Conservation (phyloP, 2,113 vertebrate species). For the Petaurus breviceps region DNA sequence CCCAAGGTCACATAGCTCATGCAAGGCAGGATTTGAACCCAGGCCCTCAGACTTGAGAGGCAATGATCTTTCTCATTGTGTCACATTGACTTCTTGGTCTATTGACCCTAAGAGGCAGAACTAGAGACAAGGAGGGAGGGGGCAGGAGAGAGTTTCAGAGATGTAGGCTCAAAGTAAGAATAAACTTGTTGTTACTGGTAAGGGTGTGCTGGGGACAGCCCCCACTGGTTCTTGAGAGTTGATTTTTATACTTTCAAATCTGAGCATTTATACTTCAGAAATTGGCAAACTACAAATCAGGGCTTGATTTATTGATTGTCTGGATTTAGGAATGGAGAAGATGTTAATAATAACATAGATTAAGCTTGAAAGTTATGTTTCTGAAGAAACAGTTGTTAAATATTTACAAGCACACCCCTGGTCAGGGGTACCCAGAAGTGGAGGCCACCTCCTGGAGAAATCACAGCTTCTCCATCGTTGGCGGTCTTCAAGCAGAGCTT, state of each 20-base stretch:
- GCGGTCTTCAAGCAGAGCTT: neutral
- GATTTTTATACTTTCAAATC: neutral
- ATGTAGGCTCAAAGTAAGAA: neutral
- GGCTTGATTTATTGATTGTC: neutral
- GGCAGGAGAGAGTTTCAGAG: neutral
- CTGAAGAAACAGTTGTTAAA: neutral
- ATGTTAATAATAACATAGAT: neutral
- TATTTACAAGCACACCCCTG: neutral
- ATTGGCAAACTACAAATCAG: neutral
- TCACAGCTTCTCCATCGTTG: neutral
- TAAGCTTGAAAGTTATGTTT: neutral
- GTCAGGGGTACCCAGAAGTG: neutral
- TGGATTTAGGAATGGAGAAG: neutral
- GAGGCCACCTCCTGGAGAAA: neutral
- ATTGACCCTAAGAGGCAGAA: neutral
- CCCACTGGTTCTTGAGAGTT: too few relatives aligned
- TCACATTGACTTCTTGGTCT: neutral
- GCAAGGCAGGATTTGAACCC: neutral
- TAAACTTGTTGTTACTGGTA: neutral
- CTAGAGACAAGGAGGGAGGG: neutral
- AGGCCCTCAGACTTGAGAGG: neutral
- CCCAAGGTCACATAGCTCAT: neutral
- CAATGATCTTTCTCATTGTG: neutral
- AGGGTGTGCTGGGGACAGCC: neutral
- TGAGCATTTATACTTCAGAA: neutral